These are phyloP conservation scores for Saguinus imperator DNA, from an alignment of 2,113 vertebrate genomes.

Conservation along the genomic window DNA sequence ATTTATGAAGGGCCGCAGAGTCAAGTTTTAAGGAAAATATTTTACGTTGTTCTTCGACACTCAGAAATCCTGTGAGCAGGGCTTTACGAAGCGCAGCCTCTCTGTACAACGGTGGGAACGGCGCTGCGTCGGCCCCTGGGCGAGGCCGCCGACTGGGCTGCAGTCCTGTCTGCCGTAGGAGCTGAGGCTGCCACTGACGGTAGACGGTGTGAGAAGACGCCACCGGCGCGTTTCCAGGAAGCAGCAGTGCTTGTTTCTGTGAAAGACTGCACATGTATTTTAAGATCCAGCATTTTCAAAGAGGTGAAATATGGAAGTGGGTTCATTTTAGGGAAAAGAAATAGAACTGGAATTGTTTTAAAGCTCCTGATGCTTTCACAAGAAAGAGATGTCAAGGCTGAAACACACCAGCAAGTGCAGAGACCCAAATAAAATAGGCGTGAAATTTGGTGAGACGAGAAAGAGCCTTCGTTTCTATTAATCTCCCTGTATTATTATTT, in stretches of 20 bases:
- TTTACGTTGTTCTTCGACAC: neutral
- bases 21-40: neutral
- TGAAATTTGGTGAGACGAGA: neutral
- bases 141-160: neutral
- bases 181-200: accelerated
- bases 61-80: accelerated
- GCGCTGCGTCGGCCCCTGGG: accelerated
- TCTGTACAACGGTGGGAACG: accelerated
- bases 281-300: neutral
- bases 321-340: too few relatives aligned
- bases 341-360: too few relatives aligned
- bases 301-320: too few relatives aligned
- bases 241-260: too few relatives aligned
- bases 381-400: too few relatives aligned
- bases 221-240: too few relatives aligned
- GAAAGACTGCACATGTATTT: neutral
- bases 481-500: accelerated
- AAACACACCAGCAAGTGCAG: neutral
- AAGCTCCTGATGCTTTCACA: neutral
- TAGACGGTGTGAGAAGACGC: neutral
- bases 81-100: accelerated
- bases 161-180: accelerated
- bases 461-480: accelerated
- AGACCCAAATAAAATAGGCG: accelerated
- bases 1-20: neutral